Conservation (phyloP, 1,140 invertebrate species). For the Thaumatotibia leucotreta region DNA sequence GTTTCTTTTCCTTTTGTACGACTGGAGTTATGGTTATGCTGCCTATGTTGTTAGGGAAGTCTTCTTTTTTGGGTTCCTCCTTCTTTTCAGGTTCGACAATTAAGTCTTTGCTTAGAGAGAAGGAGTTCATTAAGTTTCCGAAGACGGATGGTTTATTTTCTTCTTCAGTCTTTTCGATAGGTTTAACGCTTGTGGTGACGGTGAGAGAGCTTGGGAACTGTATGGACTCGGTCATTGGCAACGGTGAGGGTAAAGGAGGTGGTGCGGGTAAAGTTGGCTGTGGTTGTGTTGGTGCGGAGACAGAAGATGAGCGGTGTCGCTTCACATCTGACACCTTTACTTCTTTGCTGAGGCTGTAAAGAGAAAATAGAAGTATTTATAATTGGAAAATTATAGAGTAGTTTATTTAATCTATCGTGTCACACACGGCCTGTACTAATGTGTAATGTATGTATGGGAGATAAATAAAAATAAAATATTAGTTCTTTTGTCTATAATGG, state of each 20-base stretch:
- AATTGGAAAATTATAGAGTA: too few relatives aligned
- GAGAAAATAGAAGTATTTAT: too few relatives aligned
- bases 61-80: constrained; percentile 44
- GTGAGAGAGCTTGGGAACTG: constrained; percentile 64
- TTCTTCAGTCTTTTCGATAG: constrained; percentile 25
- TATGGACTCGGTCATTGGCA: constrained; percentile 41
- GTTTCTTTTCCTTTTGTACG: constrained; percentile 21
- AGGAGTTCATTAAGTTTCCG: constrained; percentile 38
- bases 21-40: constrained; percentile 66
- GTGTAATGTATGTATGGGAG: too few relatives aligned
- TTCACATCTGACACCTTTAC: constrained; percentile 56
- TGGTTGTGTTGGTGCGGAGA: constrained; percentile 1
- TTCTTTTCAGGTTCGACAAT: constrained; percentile 48
- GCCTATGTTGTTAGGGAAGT: constrained; percentile 57
- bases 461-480: too few relatives aligned
- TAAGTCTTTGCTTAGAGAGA: constrained; percentile 42
- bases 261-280: constrained; percentile 12
- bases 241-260: background rate
- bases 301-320: constrained; percentile 40
- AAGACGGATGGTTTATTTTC: constrained; percentile 43
- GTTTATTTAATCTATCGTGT: too few relatives aligned
- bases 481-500: too few relatives aligned
- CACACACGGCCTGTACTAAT: too few relatives aligned
- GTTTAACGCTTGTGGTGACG: constrained; percentile 53
- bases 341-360: constrained; percentile 62